These are phyloP conservation scores for Nyctereutes procyonoides DNA, from an alignment of 2,113 vertebrate species.

Conservation along the genomic window DNA sequence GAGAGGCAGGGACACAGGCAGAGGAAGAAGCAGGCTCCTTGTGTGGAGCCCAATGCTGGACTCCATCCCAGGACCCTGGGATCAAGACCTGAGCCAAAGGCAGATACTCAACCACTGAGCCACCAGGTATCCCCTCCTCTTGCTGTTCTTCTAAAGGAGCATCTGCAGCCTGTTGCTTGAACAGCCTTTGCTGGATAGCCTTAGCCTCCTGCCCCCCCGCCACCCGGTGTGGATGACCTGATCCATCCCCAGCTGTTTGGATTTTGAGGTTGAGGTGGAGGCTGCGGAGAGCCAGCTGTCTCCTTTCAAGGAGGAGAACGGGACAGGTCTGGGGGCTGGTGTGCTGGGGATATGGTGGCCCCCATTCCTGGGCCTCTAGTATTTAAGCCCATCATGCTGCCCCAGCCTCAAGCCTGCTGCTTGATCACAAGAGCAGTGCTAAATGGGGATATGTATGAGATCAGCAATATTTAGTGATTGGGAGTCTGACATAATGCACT, in stretches of 20 bases:
- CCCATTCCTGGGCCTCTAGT: background rate
- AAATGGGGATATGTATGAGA: slow-evolving; percentile 75
- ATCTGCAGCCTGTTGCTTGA: background rate
- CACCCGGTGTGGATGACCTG: rapidly evolving
- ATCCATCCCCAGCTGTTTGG: background rate
- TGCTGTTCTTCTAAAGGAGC: background rate
- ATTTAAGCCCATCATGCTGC: background rate
- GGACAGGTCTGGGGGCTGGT: background rate
- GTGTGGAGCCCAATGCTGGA: too few relatives aligned
- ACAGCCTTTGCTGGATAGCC: background rate
- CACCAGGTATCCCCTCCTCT: background rate
- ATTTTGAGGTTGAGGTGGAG: background rate
- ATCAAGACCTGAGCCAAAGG: too few relatives aligned
- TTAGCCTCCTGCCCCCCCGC: background rate
- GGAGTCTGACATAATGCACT: slow-evolving; percentile 80
- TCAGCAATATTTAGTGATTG: slow-evolving; percentile 75
- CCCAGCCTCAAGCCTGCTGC: background rate
- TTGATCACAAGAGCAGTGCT: slow-evolving; percentile 58
- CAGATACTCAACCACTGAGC: too few relatives aligned
- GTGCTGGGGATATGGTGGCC: background rate
- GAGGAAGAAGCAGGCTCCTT: too few relatives aligned
- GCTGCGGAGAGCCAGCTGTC: background rate
- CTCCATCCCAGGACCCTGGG: too few relatives aligned
- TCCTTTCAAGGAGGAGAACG: background rate
- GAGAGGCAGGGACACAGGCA: too few relatives aligned